phyloP scores from a whole-genome alignment of 2,797 vertebrate genomes.

The Petrocephalus schoutedeni region DNA sequence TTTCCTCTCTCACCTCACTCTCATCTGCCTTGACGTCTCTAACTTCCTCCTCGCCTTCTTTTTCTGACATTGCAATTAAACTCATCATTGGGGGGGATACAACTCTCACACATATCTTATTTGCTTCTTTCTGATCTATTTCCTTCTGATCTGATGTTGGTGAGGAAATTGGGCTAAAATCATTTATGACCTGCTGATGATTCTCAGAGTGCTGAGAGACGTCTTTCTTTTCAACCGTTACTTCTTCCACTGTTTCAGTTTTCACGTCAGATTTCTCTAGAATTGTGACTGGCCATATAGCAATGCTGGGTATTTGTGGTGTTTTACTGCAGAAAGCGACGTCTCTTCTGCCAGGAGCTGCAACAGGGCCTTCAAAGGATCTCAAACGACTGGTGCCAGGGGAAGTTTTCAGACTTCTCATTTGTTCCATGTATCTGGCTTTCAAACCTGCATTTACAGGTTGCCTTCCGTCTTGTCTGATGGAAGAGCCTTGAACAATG shows the following conservation, averaged over 20 bases:
- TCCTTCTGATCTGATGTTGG: slow-evolving; percentile 34
- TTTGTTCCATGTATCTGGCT: slow-evolving; percentile 52
- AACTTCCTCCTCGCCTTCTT: neutral
- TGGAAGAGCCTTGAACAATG: slow-evolving; percentile 54
- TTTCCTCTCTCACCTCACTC: slow-evolving; percentile 19
- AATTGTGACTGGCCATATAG: neutral
- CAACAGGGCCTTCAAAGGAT: slow-evolving; percentile 56
- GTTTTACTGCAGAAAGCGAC: slow-evolving; percentile 67
- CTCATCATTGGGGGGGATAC: slow-evolving; percentile 47
- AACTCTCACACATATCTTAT: slow-evolving; percentile 42
- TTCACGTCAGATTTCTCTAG: slow-evolving; percentile 35
- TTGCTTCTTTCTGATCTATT: neutral
- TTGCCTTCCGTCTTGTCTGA: slow-evolving; percentile 61
- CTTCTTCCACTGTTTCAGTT: slow-evolving; percentile 43
- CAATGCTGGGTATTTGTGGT: slow-evolving; percentile 40
- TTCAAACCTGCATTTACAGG: slow-evolving; percentile 45
- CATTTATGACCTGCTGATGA: slow-evolving; percentile 2
- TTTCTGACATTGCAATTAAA: slow-evolving; percentile 15
- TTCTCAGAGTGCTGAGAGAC: slow-evolving; percentile 26
- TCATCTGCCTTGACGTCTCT: neutral
- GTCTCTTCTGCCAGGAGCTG: slow-evolving; percentile 59
- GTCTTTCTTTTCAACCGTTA: slow-evolving; percentile 40
- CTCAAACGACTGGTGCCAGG: slow-evolving; percentile 46
- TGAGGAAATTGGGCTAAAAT: slow-evolving; percentile 35
- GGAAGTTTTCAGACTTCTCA: slow-evolving; percentile 52